Percentiles rank a stretch among this genome's conserved stretches.
Conservation (phyloP, 2,113 vertebrate species). For the Melanerpes formicivorus region DNA sequence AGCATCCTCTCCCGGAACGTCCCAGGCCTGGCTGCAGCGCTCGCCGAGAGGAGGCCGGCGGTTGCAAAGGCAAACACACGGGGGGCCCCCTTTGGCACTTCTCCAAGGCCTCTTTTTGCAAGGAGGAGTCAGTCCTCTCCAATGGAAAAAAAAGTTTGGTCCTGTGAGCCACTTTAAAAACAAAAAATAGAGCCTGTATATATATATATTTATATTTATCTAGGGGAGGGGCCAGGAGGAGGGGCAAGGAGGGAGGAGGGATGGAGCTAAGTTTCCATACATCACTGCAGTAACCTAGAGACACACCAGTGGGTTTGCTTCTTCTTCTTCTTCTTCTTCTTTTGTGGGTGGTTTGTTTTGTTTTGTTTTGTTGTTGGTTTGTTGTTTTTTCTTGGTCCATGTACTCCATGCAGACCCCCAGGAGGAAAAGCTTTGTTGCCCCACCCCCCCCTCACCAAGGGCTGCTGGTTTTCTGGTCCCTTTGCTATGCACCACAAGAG, state of each 20-base stretch:
- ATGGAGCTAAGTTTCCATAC: neutral
- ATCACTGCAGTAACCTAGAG: constrained; percentile 46
- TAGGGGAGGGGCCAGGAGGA: constrained; percentile 51
- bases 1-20: neutral
- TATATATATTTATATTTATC: constrained; percentile 59
- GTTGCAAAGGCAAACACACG: constrained; percentile 29
- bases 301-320: constrained; percentile 10
- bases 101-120: constrained; percentile 17
- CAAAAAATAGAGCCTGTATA: neutral
- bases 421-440: neutral
- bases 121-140: constrained; percentile 60
- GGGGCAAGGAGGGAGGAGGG: neutral
- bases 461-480: constrained; percentile 40
- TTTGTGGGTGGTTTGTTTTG: neutral
- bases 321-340: too few relatives aligned
- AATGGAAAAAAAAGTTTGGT: constrained; percentile 76
- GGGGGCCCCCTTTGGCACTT: neutral
- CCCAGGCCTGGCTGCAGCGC: constrained; percentile 35
- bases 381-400: constrained; percentile 40
- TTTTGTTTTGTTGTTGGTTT: too few relatives aligned
- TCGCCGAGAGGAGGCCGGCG: constrained; percentile 43
- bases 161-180: constrained; percentile 76
- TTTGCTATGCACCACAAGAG: constrained; percentile 27
- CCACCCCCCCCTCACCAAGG: neutral
- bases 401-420: constrained; percentile 10